phyloP scores from a whole-genome alignment of 1,140 invertebrate species.

The Ylistrum balloti region DNA sequence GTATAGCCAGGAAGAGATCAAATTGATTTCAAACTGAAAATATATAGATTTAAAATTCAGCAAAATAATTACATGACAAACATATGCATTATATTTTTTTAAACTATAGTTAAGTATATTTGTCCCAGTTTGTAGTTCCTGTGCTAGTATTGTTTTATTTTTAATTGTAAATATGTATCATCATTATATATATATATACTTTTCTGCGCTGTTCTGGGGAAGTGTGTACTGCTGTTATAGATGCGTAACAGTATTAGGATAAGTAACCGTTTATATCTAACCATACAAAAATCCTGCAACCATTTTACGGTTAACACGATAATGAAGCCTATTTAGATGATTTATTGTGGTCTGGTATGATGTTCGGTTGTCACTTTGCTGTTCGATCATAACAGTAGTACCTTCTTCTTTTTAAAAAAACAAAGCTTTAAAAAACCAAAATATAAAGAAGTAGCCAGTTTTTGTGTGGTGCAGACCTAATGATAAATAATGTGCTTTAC shows the following conservation, averaged over 20 bases:
- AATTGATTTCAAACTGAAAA: too few relatives aligned
- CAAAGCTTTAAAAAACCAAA: conserved; percentile 40
- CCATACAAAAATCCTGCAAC: too few relatives aligned
- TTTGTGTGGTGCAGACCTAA: neutral
- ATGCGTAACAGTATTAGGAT: neutral
- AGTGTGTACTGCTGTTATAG: neutral
- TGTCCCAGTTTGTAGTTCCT: neutral
- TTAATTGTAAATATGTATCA: neutral
- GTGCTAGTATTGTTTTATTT: neutral
- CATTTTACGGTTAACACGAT: too few relatives aligned
- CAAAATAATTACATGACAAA: too few relatives aligned
- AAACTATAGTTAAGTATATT: too few relatives aligned
- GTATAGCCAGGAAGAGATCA: too few relatives aligned
- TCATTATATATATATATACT: neutral
- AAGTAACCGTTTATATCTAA: neutral
- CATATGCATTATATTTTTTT: too few relatives aligned
- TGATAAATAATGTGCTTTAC: neutral
- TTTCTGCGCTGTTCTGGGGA: neutral
- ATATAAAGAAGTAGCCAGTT: conserved; percentile 21
- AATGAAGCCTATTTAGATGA: too few relatives aligned
- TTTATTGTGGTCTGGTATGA: too few relatives aligned
- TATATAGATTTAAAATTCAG: too few relatives aligned
- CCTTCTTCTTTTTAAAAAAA: conserved; percentile 15
- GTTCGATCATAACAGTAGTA: neutral
- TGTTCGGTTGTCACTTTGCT: neutral